Base-by-base conservation (phyloP, 2,888 invertebrate genomes). In the Cheilosia scutellata region DNA sequence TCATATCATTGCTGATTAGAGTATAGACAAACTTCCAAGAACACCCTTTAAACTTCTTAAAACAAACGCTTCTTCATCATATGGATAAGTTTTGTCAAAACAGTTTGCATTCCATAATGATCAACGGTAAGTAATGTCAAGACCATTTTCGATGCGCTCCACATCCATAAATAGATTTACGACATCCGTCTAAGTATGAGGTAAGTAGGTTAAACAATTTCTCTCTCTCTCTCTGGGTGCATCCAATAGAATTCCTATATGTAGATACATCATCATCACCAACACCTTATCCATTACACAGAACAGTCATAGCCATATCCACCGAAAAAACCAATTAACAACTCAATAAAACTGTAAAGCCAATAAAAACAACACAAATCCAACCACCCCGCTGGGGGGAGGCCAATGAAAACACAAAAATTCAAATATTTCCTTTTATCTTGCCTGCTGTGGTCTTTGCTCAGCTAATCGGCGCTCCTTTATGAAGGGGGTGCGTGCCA, bases 321-420 rank as follows among this genome's bases (percentile, higher is more conserved):
- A 62, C 78, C 70, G 55, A 60, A 71, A 16, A 65, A 66, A 70
- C 57, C 74, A 83, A 78, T 78, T 68, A 83, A 79, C 66, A 72
- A 44, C 74, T 79, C 68, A 62, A 78, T 68, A 75, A 70, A 74
- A 62, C 29, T 37, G 44, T 29, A 65, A 75, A 63, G 62, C 68
- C 74, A 84, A 79, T 65, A 60, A 70, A 84, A 79, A 57, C 70
- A 74, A 62, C 37, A 31, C 49, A 62, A 40, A 78, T 63, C 74
- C 51, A n/a, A 5, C 51, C 29, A 29, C 53, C 31, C 57, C 27
- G 11, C 77, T 66, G 82, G 51, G 27, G 51, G 51, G 27, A 27
- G 72, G 78, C 83, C 78, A 83, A 79, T n/a, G 13, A 84, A 75
- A 84, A 79, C 53, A 74, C 57, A 42, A 53, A 49, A 63, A 29